These are phyloP conservation scores for Agrochola lychnidis DNA, from an alignment of 2,888 invertebrate genomes.

Conservation along the genomic window DNA sequence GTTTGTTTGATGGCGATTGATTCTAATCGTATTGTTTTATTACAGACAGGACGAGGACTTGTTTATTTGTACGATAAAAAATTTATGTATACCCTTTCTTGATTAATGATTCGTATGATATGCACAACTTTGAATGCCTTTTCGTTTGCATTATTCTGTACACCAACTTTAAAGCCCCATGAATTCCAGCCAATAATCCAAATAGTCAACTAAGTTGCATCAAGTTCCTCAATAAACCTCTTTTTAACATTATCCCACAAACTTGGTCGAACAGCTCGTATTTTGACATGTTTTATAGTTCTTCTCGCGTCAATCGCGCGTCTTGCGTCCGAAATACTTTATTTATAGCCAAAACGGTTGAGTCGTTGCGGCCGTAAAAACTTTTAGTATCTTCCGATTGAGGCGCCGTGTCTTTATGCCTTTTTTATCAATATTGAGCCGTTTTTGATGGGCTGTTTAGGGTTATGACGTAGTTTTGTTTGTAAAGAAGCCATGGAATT, in stretches of 20 bases:
- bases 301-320: constrained; percentile 56
- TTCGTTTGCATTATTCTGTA: not conserved
- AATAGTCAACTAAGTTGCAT: constrained; percentile 23
- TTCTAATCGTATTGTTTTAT: constrained; percentile 46
- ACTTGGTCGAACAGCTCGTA: constrained; percentile 48
- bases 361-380: constrained; percentile 59
- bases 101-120: not conserved
- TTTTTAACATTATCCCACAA: constrained; percentile 42
- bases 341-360: constrained; percentile 66
- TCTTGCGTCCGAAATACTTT: constrained; percentile 61
- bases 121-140: not conserved
- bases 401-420: constrained; percentile 63
- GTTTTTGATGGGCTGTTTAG: constrained; percentile 65
- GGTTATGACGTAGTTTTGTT: constrained; percentile 63
- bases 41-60: constrained; percentile 2
- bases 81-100: not conserved
- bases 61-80: constrained; percentile 19
- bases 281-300: constrained; percentile 61
- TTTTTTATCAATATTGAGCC: constrained; percentile 67
- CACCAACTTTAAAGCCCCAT: constrained; percentile 7
- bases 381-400: constrained; percentile 66
- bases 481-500: constrained; percentile 60
- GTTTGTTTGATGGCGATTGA: constrained; percentile 46
- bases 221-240: constrained; percentile 48
- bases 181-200: constrained; percentile 14